Base-by-base conservation (phyloP, 2,888 invertebrate species). In the Epistrophe grossulariae region DNA sequence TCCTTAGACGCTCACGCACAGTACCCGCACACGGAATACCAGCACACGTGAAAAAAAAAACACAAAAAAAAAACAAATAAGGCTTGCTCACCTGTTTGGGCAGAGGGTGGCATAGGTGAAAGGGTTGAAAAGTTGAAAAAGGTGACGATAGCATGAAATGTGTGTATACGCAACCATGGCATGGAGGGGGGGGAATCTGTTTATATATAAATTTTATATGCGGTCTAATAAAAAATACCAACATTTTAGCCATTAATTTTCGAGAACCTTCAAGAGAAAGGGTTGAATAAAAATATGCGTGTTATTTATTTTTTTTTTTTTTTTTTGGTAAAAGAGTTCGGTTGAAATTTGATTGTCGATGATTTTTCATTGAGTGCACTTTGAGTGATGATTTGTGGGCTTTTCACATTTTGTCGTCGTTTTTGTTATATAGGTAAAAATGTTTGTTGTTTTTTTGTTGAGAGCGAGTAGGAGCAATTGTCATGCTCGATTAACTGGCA, bases 291-390 rank as follows among this genome's bases (percentile, higher is more conserved):
- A 50, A 64, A 72, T 45, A 15, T 64, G 43, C 68, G 64, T 66
- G 43, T 38, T 62, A 15, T 40, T 62, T 43, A 13, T 11, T 19
- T 60, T 7, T 38, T 2, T 60, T 62, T 43, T n/a, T 11, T 19
- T 60, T 7, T 38, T 2, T 60, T 13, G n/a, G 52, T 40, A 17
- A 40, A 7, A 11, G 52, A 57, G 35, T 40, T 62, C 38, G 78
- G 71, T 76, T 66, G 83, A 72, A 66, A 79, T 73, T 78, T 76
- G 55, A 87, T 82, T 87, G 83, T 80, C 84, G 83, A 83, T 83
- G 87, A 87, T 87, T 87, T 87, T 79, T 87, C 87, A 83, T 87
- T 87, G 87, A 87, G 72, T 87, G 83, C 83, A 87, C 83, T 83
- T 83, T 68, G 79, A 57, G 87, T 79, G 83, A 87, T 87, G 83